Conservation (phyloP, 2,797 vertebrate genomes). For the Scleropages formosus region DNA sequence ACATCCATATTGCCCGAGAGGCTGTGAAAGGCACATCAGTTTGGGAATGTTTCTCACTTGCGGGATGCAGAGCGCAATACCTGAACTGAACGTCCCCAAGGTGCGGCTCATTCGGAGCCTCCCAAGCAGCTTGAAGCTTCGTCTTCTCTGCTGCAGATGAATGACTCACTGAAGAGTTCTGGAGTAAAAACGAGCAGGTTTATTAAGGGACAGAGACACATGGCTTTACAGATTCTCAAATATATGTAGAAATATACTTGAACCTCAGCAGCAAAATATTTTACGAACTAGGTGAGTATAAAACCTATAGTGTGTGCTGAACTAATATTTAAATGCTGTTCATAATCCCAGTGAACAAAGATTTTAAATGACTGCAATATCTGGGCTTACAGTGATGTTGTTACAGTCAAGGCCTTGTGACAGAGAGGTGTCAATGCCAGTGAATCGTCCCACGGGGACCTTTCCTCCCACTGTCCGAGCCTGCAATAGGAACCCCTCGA, state of each 20-base stretch:
- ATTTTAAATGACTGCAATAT: too few relatives aligned
- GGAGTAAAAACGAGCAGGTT: too few relatives aligned
- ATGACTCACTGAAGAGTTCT: slow-evolving; percentile 41
- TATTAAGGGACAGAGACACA: too few relatives aligned
- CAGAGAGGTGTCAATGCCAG: slow-evolving; percentile 38
- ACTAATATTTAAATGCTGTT: too few relatives aligned
- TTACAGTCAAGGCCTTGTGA: slow-evolving; percentile 48
- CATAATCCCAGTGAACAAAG: too few relatives aligned
- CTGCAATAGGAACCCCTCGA: slow-evolving; percentile 61
- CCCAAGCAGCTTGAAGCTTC: slow-evolving; percentile 32
- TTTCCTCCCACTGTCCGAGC: slow-evolving; percentile 39
- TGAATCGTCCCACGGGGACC: slow-evolving; percentile 52
- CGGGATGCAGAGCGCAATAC: background rate
- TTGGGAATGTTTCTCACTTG: too few relatives aligned
- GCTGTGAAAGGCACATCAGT: too few relatives aligned
- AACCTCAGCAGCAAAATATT: too few relatives aligned
- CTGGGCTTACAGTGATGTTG: slow-evolving; percentile 40
- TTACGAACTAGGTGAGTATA: too few relatives aligned
- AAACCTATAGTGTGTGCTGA: too few relatives aligned
- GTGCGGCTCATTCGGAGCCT: slow-evolving; percentile 19
- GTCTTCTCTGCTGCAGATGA: slow-evolving; percentile 27
- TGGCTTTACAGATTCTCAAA: too few relatives aligned
- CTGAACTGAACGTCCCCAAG: slow-evolving; percentile 29
- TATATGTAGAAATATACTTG: too few relatives aligned
- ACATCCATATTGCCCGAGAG: background rate